Evolutionary conservation across 2,888 invertebrate genomes (phyloP), one percentile per base, ranked within the genome.

Genomic region (Tetropium fuscum): DNA sequence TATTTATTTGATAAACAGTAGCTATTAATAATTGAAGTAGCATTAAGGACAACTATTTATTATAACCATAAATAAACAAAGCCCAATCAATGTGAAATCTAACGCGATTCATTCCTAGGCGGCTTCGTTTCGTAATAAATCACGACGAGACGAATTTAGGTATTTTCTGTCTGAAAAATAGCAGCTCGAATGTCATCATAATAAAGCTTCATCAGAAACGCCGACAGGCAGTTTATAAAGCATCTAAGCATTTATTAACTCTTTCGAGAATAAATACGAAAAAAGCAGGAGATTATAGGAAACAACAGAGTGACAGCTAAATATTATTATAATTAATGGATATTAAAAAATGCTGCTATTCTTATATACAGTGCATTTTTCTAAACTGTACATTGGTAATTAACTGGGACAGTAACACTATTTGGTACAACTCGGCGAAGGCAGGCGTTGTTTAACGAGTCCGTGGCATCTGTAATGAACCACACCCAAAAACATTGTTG

Each of bases 21-120:
- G 7, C 49, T 11, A 49, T 49, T 49, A 49, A 43, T 43, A 49
- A 49, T 25, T 16, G 36, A 36, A 22, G 49, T 38, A 11, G 8
- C 38, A 22, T 25, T 49, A 49, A 38, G n/a, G 49, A 38, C 49
- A 18, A 49, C 38, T 49, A 49, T 49, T 38, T 49, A 49, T 49
- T 38, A 20, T 38, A 38, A 49, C 27, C 36, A 49, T 49, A 43
- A 43, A 43, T 43, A 49, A 49, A 38, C 25, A n/a, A 13, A 15
- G 20, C 20, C 13, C 38, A 49, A 49, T 49, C 49, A 49, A 22
- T 49, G 20, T 19, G 38, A n/a, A 19, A 49, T 49, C 22, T 38
- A 38, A 27, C 22, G 38, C 38, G 10, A 38, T 30, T 8, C 25
- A 11, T 8, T 25, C 43, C 18, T 15, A 43, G 25, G 25, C 43